Conservation (phyloP, 2,797 vertebrate species). For the Petrocephalus sullivani region DNA sequence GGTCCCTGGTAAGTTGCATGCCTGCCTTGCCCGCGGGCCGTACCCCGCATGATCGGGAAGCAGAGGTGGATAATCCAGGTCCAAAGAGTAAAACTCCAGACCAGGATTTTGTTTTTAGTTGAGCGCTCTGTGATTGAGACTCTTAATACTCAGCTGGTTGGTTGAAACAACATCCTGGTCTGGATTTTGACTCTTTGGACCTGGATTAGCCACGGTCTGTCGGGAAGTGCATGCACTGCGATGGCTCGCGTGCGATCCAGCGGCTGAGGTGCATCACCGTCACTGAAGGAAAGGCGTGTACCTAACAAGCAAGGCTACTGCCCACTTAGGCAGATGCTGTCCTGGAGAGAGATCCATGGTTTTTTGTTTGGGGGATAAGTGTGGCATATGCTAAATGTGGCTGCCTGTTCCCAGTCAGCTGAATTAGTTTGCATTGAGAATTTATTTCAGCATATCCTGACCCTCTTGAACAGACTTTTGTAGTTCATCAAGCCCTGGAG, state of each 20-base stretch:
- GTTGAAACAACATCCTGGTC: no score
- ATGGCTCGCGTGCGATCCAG: constrained; percentile 23
- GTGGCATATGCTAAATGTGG: neutral
- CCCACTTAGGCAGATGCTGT: neutral
- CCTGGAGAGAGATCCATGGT: neutral
- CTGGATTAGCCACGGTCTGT: no score
- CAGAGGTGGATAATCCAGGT: neutral
- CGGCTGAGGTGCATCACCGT: constrained; percentile 21
- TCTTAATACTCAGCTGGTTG: no score
- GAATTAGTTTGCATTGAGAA: neutral
- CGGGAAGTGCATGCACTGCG: constrained; percentile 6
- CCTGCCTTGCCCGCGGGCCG: constrained; percentile 10
- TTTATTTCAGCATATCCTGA: neutral
- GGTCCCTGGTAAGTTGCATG: constrained; percentile 87
- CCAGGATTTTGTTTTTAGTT: no score
- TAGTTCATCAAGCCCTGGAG: neutral
- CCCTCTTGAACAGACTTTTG: neutral
- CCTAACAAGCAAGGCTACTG: constrained; percentile 16
- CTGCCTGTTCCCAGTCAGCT: neutral
- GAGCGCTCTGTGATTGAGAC: no score
- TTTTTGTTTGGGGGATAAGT: neutral
- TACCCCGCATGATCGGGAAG: constrained; percentile 44
- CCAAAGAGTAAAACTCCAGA: no score
- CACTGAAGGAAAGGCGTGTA: constrained; percentile 28
- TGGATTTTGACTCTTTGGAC: no score